These are phyloP conservation scores for Oreochromis mossambicus DNA, from an alignment of 2,797 vertebrate species.

Conservation along the genomic window DNA sequence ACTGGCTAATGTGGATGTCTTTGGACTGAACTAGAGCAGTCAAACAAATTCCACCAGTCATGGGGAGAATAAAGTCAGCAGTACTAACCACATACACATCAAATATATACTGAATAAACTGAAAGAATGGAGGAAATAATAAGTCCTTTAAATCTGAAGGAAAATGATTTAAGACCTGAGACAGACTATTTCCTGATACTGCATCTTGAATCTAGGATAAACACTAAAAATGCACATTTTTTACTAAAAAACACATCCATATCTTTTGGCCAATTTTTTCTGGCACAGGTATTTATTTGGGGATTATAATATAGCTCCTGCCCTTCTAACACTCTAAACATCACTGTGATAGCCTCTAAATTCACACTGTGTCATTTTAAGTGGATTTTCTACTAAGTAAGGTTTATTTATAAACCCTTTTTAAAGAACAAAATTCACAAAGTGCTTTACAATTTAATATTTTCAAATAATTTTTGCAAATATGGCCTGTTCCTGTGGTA, in stretches of 20 bases:
- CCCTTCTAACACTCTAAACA: neutral
- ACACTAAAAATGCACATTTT: neutral
- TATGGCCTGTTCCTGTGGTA: neutral
- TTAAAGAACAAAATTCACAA: neutral
- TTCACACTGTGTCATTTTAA: neutral
- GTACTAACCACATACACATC: neutral
- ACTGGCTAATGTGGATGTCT: fast-evolving
- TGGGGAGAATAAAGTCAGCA: neutral
- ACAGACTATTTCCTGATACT: neutral
- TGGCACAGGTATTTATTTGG: neutral
- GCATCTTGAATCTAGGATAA: neutral
- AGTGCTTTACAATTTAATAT: neutral
- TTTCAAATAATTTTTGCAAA: fast-evolving
- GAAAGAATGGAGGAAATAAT: neutral
- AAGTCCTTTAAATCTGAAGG: neutral
- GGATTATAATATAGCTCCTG: neutral
- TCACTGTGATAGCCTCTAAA: neutral
- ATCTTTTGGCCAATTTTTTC: neutral
- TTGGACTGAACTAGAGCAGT: neutral
- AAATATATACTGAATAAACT: neutral
- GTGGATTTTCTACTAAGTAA: neutral
- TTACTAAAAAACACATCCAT: neutral
- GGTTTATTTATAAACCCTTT: neutral
- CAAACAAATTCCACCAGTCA: neutral
- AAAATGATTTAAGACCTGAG: neutral